Percentiles rank a stretch among this genome's conserved stretches.
Conservation (phyloP, 2,797 vertebrate species). For the Sarcoramphus papa region DNA sequence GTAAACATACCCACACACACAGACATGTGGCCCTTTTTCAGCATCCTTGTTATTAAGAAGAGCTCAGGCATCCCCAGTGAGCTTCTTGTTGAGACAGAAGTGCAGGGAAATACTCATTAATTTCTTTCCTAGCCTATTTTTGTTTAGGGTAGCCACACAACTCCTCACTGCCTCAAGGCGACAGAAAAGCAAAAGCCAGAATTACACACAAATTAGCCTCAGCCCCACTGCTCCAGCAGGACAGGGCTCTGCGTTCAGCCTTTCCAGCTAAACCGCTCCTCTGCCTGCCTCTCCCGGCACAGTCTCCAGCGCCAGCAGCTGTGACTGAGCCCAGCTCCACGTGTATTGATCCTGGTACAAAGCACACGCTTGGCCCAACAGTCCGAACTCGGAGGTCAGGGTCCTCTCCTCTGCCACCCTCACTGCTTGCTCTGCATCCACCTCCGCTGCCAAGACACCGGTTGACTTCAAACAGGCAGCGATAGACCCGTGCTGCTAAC, state of each 20-base stretch:
- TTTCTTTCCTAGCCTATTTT: not conserved
- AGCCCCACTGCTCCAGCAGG: not conserved
- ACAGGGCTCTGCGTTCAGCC: not conserved
- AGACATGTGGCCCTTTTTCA: not conserved
- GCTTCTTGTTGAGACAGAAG: not conserved
- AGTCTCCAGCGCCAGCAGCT: not conserved
- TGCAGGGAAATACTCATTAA: not conserved
- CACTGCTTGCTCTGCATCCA: not conserved
- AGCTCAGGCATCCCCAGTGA: not conserved
- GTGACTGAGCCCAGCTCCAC: not conserved
- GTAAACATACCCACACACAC: not conserved
- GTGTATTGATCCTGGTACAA: not conserved
- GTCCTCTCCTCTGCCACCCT: not conserved
- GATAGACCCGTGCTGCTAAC: accelerated
- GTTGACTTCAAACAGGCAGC: accelerated
- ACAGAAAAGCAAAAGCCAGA: not conserved
- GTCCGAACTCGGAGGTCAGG: not conserved
- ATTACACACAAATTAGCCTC: not conserved
- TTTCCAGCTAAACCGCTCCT: not conserved
- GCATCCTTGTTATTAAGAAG: not conserved
- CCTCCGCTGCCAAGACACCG: not conserved
- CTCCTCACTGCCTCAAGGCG: not conserved
- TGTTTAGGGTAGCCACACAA: not conserved
- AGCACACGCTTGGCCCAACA: accelerated
- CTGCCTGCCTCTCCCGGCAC: not conserved